A percentile compares a stretch with the other conserved stretches of the same genome.
phyloP scores from a whole-genome alignment of 2,797 vertebrate species.

The Uromys caudimaculatus region DNA sequence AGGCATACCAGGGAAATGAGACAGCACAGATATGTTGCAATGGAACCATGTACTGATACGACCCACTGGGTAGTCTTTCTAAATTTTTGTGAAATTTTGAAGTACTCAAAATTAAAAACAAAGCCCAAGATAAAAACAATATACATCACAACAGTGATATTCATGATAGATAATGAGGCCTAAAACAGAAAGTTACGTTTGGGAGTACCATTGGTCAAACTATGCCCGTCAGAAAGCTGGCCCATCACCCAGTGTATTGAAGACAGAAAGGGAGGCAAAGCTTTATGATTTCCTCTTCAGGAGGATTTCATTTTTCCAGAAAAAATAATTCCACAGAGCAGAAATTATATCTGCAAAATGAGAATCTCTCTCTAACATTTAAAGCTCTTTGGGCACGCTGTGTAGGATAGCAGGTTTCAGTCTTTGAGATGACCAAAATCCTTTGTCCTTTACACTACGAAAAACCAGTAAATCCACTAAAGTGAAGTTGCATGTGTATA shows the following conservation, averaged over 20 bases:
- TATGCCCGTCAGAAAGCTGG: not conserved
- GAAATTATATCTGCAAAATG: not conserved
- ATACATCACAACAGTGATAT: not conserved
- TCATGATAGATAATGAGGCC: not conserved
- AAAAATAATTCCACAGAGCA: not conserved
- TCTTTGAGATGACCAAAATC: not conserved
- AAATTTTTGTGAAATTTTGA: not conserved
- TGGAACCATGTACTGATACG: not conserved
- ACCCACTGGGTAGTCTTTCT: not conserved
- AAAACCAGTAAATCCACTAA: not conserved
- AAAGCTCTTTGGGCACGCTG: not conserved
- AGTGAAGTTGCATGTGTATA: not conserved
- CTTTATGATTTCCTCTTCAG: not conserved
- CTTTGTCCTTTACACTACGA: not conserved
- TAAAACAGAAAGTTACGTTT: not conserved
- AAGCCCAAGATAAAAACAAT: not conserved
- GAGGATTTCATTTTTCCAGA: not conserved
- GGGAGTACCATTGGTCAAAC: not conserved
- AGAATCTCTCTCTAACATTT: not conserved
- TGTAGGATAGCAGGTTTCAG: not conserved
- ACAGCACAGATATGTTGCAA: not conserved
- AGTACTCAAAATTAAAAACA: conserved; percentile 39
- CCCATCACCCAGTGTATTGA: not conserved
- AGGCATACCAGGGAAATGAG: not conserved
- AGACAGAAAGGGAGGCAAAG: not conserved